These are phyloP conservation scores for Ormyrus labotus DNA, from an alignment of 2,888 invertebrate genomes.

Conservation along the genomic window DNA sequence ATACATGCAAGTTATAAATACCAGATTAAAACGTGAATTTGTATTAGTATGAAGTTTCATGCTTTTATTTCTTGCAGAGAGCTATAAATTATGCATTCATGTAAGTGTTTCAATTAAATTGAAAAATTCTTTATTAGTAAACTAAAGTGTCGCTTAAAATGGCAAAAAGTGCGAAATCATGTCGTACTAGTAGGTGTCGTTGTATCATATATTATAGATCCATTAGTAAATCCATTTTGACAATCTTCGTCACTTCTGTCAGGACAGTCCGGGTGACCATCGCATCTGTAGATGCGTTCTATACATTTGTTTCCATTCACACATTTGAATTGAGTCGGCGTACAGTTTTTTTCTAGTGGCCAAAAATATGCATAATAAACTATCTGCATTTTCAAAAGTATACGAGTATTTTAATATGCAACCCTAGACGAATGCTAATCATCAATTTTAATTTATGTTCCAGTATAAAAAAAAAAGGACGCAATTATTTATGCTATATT, in stretches of 20 bases:
- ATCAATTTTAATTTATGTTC: too few relatives aligned
- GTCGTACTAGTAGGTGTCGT: constrained; percentile 71
- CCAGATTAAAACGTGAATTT: constrained; percentile 13
- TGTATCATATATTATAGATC: constrained; percentile 66
- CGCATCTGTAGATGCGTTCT: constrained; percentile 76
- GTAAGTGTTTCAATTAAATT: constrained; percentile 8
- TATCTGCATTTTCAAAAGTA: constrained; percentile 30
- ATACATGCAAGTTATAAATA: constrained; percentile 34
- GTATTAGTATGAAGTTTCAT: constrained; percentile 37
- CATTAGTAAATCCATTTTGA: constrained; percentile 63
- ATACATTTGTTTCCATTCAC: constrained; percentile 77
- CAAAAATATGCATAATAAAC: constrained; percentile 35
- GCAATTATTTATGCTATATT: not conserved
- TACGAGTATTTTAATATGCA: not conserved
- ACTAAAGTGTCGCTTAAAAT: constrained; percentile 51
- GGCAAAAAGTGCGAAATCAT: constrained; percentile 59
- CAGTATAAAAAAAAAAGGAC: too few relatives aligned
- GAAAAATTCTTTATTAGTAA: constrained; percentile 14
- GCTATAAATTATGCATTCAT: constrained; percentile 33
- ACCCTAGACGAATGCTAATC: too few relatives aligned
- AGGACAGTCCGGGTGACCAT: constrained; percentile 78
- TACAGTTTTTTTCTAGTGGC: constrained; percentile 75
- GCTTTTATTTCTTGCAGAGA: constrained; percentile 41
- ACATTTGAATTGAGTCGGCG: constrained; percentile 78
- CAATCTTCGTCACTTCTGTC: constrained; percentile 78